phyloP scores from a whole-genome alignment of 35 echinoderm and acorn worm species.

The Anneissia japonica region DNA sequence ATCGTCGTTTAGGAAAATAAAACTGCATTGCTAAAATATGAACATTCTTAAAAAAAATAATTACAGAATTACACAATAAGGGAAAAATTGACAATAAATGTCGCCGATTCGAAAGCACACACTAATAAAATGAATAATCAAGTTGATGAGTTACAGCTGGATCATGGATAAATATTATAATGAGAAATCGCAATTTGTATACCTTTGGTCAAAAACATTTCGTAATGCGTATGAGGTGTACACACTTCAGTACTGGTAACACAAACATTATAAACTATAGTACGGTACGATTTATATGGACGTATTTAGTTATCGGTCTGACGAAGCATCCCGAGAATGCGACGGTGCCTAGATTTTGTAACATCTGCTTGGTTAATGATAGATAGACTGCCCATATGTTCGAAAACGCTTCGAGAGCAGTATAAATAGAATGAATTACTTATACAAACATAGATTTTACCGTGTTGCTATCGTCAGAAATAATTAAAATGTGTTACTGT shows the following conservation, averaged over 20 bases:
- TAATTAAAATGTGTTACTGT: neutral
- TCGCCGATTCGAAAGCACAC: neutral
- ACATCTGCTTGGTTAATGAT: neutral
- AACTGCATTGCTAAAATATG: neutral
- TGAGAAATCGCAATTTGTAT: neutral
- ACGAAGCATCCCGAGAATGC: neutral
- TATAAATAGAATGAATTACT: neutral
- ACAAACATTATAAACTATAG: too few species aligned
- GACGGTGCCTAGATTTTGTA: neutral
- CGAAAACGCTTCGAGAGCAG: neutral
- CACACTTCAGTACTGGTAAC: too few species aligned
- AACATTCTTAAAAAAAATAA: too few species aligned
- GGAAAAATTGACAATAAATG: too few species aligned
- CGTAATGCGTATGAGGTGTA: too few species aligned
- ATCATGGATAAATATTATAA: too few species aligned
- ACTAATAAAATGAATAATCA: neutral
- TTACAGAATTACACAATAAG: too few species aligned
- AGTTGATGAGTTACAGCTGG: too few species aligned
- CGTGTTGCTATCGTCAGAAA: neutral
- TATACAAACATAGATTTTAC: neutral
- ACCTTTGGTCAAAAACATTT: neutral
- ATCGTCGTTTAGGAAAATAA: neutral
- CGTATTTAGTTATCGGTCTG: neutral
- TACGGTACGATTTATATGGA: too few species aligned
- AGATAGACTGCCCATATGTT: neutral